Base-by-base conservation (phyloP, 2,888 invertebrate genomes). In the Pterobdella sp. region DNA sequence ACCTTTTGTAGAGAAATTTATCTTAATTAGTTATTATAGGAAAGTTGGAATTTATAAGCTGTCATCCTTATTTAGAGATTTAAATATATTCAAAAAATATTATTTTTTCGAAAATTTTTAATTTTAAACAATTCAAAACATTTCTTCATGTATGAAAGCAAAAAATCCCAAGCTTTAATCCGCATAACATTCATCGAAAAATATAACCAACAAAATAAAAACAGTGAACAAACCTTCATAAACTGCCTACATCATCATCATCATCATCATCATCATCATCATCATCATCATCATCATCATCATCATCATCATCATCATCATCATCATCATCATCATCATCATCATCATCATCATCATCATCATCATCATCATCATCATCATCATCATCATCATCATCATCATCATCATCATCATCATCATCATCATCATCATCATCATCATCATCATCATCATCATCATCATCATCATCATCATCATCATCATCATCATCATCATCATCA, bases 361-460 rank as follows among this genome's bases (percentile, higher is more conserved):
- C n/a, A 31, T 56, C 26, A 26, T 71, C 29, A n/a, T 35, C 32
- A 52, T 22, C 72, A 68, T 72, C 72, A 31, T 68, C 68, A 68
- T 68, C 68, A 68, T 68, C 68, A 68, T 68, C 68, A 68, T 68
- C 68, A 65, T 72, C 66, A 31, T 65, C 36, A 36, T 72, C 36
- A 72, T 72, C 66, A 72, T 72, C 67, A 66, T 42, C 49, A 67
- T n/a, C 42, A 72, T 66, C 66, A 72, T 72, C 42, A 42, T 67
- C 72, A 72, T 72, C 66, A 66, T 67, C 72, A 67, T 67, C 72
- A 66, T 67, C 66, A 72, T 67, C 72, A 67, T 42, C 66, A 67
- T 66, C 66, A 66, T 72, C 37, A 72, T 72, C 72, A 72, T 72
- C 72, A 66, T 72, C 65, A 72, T 72, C 72, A 72, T 72, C 72